A percentile compares a stretch with the other conserved stretches of the same genome.
Evolutionary conservation across 2,888 invertebrate genomes (phyloP).

Genomic region (Biston betularia): DNA sequence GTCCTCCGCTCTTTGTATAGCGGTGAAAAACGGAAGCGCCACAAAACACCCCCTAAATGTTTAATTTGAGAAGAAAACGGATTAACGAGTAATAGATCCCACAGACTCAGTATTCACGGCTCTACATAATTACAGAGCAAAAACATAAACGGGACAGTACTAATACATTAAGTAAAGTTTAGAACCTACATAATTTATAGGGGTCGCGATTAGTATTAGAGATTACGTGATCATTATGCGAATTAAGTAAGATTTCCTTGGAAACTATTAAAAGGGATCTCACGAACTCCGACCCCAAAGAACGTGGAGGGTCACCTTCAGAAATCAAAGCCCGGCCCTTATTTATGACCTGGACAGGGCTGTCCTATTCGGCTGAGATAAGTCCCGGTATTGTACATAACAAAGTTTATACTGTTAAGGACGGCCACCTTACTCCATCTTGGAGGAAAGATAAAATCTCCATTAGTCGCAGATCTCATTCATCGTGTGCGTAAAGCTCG

Average conservation of each 20-base stretch:
- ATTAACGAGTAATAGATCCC: conserved; percentile 66
- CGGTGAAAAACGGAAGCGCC: conserved; percentile 72
- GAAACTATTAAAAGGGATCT: conserved; percentile 79
- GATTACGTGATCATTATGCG: conserved; percentile 75
- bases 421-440: conserved; percentile 76
- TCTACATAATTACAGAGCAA: conserved; percentile 49
- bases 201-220: conserved; percentile 63
- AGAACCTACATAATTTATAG: conserved; percentile 61
- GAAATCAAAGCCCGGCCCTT: conserved; percentile 80
- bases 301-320: conserved; percentile 76
- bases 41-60: conserved; percentile 80
- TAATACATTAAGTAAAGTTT: conserved; percentile 47
- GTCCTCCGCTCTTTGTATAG: conserved; percentile 70
- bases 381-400: conserved; percentile 75
- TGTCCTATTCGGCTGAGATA: conserved; percentile 73
- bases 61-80: conserved; percentile 78
- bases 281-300: conserved; percentile 68
- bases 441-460: conserved; percentile 77
- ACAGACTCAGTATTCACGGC: conserved; percentile 39
- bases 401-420: conserved; percentile 77
- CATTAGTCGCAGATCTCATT: conserved; percentile 81
- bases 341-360: conserved; percentile 79
- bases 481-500: conserved; percentile 70
- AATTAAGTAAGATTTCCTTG: conserved; percentile 76
- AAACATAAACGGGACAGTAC: conserved; percentile 44